Evolutionary conservation across 2,797 vertebrate species (phyloP).

Genomic region (Sphenodon punctatus): DNA sequence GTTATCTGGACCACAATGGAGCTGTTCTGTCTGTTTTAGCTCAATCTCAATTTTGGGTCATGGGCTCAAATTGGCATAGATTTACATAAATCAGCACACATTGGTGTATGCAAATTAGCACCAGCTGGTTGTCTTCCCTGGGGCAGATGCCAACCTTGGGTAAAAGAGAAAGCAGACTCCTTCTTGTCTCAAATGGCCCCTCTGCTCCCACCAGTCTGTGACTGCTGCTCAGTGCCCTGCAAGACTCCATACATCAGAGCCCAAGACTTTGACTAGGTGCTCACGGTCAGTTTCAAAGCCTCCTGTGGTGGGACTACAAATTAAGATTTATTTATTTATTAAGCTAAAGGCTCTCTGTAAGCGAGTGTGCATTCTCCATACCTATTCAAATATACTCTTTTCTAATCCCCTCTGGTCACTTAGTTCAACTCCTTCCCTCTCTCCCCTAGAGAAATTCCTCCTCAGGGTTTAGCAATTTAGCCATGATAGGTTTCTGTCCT

Average conservation of each 20-base stretch:
- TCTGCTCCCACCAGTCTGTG: background rate
- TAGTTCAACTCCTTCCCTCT: background rate
- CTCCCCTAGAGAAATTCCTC: background rate
- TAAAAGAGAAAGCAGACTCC: too few species aligned
- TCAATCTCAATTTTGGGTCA: too few species aligned
- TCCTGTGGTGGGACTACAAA: constrained; percentile 20
- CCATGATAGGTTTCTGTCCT: background rate
- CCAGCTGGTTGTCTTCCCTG: too few species aligned
- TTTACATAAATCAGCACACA: too few species aligned
- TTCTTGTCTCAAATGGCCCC: too few species aligned
- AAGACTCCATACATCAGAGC: background rate
- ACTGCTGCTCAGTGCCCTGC: background rate
- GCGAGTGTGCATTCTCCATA: background rate
- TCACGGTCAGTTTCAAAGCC: background rate
- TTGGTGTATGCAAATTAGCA: too few species aligned
- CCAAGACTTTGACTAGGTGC: background rate
- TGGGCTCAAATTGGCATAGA: too few species aligned
- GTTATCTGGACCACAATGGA: too few species aligned
- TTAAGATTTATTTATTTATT: too few species aligned
- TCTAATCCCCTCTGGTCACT: background rate
- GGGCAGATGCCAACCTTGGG: too few species aligned
- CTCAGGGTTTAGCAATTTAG: background rate
- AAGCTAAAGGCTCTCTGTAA: background rate
- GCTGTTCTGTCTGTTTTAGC: too few species aligned
- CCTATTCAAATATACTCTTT: background rate